Evolutionary conservation across 2,888 invertebrate genomes (phyloP).

Genomic region (Pollenia griseotomentosa): DNA sequence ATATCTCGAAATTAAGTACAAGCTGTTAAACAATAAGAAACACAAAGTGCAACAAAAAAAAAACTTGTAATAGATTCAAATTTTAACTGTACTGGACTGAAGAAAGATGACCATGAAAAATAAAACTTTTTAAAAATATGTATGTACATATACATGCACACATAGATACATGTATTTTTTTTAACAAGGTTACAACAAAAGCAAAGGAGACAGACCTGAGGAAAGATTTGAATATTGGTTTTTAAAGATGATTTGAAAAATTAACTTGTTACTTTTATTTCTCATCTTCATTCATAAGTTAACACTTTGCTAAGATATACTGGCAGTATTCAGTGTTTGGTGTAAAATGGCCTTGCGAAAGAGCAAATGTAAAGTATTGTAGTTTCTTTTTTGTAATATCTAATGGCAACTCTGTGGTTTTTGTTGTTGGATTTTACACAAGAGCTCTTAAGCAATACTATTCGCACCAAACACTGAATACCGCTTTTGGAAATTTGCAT

Average conservation of each 20-base stretch:
- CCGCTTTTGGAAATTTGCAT: no score
- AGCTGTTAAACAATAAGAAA: background rate
- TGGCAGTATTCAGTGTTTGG: no score
- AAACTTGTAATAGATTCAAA: conserved; percentile 7
- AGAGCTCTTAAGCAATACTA: no score
- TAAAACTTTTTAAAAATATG: background rate
- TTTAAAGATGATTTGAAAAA: background rate
- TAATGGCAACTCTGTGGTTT: no score
- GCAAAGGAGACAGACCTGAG: no score
- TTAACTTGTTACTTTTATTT: background rate
- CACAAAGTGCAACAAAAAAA: background rate
- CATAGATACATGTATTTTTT: background rate
- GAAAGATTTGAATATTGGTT: background rate
- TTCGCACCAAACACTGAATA: no score
- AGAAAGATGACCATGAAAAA: background rate
- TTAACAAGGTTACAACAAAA: background rate
- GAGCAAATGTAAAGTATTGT: no score
- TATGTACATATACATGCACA: no score
- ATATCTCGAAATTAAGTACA: background rate
- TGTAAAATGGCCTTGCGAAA: no score
- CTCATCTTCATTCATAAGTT: background rate
- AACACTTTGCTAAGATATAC: no score
- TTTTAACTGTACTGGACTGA: conserved; percentile 8
- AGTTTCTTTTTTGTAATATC: no score
- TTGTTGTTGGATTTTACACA: no score